Percentiles rank a stretch among this genome's conserved stretches.
These are phyloP conservation scores for Chaetogeoica ovagalla DNA, from an alignment of 2,888 invertebrate species.

Conservation along the genomic window DNA sequence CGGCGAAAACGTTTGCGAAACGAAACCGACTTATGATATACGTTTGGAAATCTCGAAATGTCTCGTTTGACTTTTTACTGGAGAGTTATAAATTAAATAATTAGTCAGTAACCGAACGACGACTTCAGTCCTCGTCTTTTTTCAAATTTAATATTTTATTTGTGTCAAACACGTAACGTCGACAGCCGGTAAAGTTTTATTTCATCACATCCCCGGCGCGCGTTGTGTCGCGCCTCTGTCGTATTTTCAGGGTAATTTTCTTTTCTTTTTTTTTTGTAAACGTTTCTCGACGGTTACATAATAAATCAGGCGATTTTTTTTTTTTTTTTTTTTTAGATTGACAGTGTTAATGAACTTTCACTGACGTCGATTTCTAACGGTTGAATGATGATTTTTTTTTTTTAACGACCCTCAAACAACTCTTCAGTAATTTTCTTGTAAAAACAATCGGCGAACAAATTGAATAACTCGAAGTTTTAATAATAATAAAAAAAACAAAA, in stretches of 20 bases:
- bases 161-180: not conserved
- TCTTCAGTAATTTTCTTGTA: constrained; percentile 41
- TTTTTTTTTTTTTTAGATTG: constrained; percentile 42
- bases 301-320: constrained; percentile 38
- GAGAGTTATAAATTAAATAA: constrained; percentile 2
- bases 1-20: not conserved
- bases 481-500: constrained; percentile 38
- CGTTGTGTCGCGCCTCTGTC: not conserved
- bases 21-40: not conserved
- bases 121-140: not conserved
- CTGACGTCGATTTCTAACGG: constrained; percentile 32
- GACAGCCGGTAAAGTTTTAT: constrained; percentile 43
- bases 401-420: constrained; percentile 34
- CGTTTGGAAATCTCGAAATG: not conserved
- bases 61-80: not conserved
- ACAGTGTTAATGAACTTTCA: constrained; percentile 48
- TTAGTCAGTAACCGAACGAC: constrained; percentile 1
- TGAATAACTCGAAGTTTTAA: constrained; percentile 50
- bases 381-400: constrained; percentile 42
- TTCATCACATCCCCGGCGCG: not conserved
- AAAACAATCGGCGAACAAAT: constrained; percentile 46
- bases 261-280: constrained; percentile 43
- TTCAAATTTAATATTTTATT: constrained; percentile 38
- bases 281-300: constrained; percentile 35
- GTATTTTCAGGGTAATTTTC: constrained; percentile 27